A percentile compares a stretch with the other conserved stretches of the same genome.
These are phyloP conservation scores for Pomacea maculata DNA, from an alignment of 1,140 invertebrate species.

Conservation along the genomic window DNA sequence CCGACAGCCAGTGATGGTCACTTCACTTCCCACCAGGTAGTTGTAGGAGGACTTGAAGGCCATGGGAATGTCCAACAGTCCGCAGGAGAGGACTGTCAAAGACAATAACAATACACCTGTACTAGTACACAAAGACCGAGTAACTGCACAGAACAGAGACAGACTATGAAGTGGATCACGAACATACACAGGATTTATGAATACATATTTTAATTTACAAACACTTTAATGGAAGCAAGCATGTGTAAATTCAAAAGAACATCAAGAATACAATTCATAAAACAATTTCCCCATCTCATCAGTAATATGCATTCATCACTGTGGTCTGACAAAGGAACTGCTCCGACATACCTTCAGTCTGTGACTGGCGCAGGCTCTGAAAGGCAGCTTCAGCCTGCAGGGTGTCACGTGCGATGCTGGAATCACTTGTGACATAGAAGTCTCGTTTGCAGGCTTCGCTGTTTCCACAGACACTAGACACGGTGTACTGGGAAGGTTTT, in stretches of 20 bases:
- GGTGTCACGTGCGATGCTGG: slow-evolving; percentile 7
- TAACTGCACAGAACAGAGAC: neutral
- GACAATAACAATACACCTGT: neutral
- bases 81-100: slow-evolving; percentile 33
- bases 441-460: slow-evolving; percentile 18
- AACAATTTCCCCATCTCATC: neutral
- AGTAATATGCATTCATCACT: too few species aligned
- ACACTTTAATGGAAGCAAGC: neutral
- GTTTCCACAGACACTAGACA: neutral
- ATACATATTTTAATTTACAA: neutral
- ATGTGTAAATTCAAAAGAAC: neutral
- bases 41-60: slow-evolving; percentile 30
- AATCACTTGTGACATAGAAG: slow-evolving; percentile 19
- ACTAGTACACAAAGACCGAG: neutral
- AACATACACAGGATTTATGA: neutral
- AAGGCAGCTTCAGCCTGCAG: neutral
- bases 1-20: slow-evolving; percentile 33
- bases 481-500: neutral
- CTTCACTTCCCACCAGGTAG: slow-evolving; percentile 33
- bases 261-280: neutral
- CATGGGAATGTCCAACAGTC: slow-evolving; percentile 34
- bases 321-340: neutral
- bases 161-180: neutral
- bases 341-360: slow-evolving; percentile 12
- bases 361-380: neutral